Base-by-base conservation (phyloP, 2,113 vertebrate species). In the Pedetes capensis region DNA sequence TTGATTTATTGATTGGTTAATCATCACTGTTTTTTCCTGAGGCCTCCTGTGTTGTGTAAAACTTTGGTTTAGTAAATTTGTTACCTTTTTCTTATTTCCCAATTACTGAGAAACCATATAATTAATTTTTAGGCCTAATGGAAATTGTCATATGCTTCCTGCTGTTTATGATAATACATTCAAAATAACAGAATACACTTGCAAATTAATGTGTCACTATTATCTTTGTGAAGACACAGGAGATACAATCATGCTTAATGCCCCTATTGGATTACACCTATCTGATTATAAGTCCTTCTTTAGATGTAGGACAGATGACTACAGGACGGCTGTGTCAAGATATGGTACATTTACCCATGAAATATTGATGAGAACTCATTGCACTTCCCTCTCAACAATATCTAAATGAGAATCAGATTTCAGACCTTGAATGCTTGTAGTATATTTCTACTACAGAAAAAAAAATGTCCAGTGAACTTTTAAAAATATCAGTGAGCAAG, bases 401-500 rank as follows among this genome's bases (percentile, higher is more conserved):
- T 96, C 97, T 98, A 97, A 98, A 98, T 98, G 94, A 95, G 96
- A 97, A 97, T 97, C 97, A 92, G 97, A 97, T 98, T 97, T 97
- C 97, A 97, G 96, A 96, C 91, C 96, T 93, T 69, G 85, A 98
- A 93, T 91, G 92, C 97, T 97, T 92, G 87, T 93, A 97, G 96
- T 92, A 97, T 89, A 96, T 97, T 98, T 96, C 95, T 85, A 39
- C 92, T 96, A 94, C n/a, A 88, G 81, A 76, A 96, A 90, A 71
- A 88, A 96, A 93, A 87, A 92, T 89, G 91, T 95, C 96, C 97
- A 95, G 81, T 98, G 98, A 98, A 98, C 98, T 98, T 98, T n/a
- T 98, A 93, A 98, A 81, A 98, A 98, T 98, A 97, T 98, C 98
- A 98, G 72, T 96, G 95, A 98, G 96, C 95, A 97, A 93, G 87